These are phyloP conservation scores for Limnephilus rhombicus DNA, from an alignment of 2,888 invertebrate species.

Conservation along the genomic window DNA sequence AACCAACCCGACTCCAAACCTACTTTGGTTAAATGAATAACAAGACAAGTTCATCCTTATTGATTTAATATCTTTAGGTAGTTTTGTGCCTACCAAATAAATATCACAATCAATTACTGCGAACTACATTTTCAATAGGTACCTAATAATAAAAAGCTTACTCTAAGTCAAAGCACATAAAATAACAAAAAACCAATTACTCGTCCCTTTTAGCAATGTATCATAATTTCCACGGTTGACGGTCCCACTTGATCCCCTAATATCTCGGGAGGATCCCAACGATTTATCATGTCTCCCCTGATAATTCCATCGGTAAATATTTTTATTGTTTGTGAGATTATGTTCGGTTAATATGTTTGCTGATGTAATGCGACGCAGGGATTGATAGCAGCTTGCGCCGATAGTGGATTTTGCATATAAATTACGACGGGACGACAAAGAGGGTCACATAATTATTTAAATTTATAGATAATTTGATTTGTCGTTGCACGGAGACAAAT, in stretches of 20 bases:
- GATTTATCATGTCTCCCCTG: slow-evolving; percentile 55
- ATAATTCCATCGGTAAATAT: slow-evolving; percentile 56
- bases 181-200: background rate
- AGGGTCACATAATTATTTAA: slow-evolving; percentile 10
- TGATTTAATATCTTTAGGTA: background rate
- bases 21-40: background rate
- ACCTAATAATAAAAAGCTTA: background rate
- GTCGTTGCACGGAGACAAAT: background rate
- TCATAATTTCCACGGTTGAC: slow-evolving; percentile 18
- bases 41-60: background rate
- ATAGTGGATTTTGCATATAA: slow-evolving; percentile 45
- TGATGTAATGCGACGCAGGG: slow-evolving; percentile 27
- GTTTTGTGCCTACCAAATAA: background rate
- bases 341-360: slow-evolving; percentile 53
- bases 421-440: slow-evolving; percentile 22
- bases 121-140: background rate
- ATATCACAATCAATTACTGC: background rate
- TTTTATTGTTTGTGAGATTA: slow-evolving; percentile 56
- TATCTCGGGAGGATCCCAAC: slow-evolving; percentile 23
- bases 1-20: too few species aligned
- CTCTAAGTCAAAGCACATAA: background rate
- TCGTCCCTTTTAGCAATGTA: slow-evolving; percentile 2
- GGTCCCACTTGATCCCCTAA: slow-evolving; percentile 21
- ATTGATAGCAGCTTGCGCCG: slow-evolving; percentile 55
- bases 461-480: background rate